Conservation (phyloP, 2,113 vertebrate genomes). For the Thamnophis sirtalis region DNA sequence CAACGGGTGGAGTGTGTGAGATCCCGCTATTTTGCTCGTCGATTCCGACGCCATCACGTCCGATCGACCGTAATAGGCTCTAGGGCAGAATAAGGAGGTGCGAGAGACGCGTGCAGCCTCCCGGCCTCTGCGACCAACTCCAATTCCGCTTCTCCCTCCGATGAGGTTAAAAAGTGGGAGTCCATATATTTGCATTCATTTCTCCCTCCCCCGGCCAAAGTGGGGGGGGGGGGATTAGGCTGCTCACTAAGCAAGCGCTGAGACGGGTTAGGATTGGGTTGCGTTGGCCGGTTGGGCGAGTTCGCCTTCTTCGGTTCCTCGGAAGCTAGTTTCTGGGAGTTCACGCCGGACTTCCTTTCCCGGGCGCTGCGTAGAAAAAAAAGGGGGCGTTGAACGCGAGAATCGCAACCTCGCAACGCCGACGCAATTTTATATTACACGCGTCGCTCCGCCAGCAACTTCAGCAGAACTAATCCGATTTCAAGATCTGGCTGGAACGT, state of each 20-base stretch:
- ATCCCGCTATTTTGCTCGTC: neutral
- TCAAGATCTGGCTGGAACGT: neutral
- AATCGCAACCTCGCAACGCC: neutral
- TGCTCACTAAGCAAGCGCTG: neutral
- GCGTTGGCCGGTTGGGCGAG: neutral
- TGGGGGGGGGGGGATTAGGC: neutral
- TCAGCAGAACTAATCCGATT: neutral
- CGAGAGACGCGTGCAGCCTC: neutral
- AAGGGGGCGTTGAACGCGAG: no score
- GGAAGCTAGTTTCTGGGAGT: neutral
- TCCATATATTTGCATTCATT: neutral
- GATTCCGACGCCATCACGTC: neutral
- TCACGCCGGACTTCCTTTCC: neutral
- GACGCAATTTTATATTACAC: accelerated
- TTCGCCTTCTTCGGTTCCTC: neutral
- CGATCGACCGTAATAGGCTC: neutral
- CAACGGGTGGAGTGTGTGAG: neutral
- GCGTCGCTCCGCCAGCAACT: neutral
- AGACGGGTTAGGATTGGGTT: neutral
- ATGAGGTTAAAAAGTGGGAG: neutral
- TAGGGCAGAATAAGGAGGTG: neutral
- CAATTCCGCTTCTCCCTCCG: neutral
- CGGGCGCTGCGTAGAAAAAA: neutral
- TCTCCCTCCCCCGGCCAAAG: no score
- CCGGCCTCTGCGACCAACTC: neutral